Percentiles rank a stretch among this genome's conserved stretches.
phyloP scores from a whole-genome alignment of 1,140 invertebrate species.

The Micrasema longulum region DNA sequence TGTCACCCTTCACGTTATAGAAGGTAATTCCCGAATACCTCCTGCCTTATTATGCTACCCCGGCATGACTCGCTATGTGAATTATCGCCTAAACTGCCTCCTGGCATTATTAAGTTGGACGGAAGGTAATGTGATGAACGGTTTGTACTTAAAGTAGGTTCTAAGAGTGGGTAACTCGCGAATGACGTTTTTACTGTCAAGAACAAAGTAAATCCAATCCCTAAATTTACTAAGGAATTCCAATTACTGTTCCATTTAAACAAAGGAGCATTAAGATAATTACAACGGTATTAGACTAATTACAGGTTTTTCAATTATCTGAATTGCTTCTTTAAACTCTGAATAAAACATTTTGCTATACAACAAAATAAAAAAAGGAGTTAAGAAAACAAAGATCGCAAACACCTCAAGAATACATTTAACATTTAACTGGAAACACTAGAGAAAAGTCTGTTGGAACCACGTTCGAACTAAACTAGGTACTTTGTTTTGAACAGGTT shows the following conservation, averaged over 20 bases:
- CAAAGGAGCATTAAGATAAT: too few species aligned
- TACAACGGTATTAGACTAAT: too few species aligned
- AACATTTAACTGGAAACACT: constrained; percentile 23
- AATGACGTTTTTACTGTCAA: constrained; percentile 1
- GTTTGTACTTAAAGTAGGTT: constrained; percentile 11
- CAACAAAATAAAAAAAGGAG: constrained; percentile 22
- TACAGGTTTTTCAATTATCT: constrained; percentile 21
- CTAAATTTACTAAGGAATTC: not conserved
- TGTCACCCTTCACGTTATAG: constrained; percentile 47
- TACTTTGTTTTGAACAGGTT: constrained; percentile 47
- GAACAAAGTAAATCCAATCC: constrained; percentile 1
- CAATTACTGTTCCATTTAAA: too few species aligned
- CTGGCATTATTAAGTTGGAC: constrained; percentile 38
- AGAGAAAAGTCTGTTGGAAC: constrained; percentile 12
- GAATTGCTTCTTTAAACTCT: constrained; percentile 30
- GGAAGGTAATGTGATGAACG: constrained; percentile 22
- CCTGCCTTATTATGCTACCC: constrained; percentile 36
- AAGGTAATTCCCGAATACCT: constrained; percentile 48
- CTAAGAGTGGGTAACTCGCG: constrained; percentile 3
- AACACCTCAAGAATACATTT: constrained; percentile 35
- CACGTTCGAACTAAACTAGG: constrained; percentile 46
- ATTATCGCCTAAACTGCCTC: constrained; percentile 35
- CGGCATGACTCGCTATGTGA: constrained; percentile 34
- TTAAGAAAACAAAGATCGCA: constrained; percentile 32
- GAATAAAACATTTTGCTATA: constrained; percentile 20